Conservation (phyloP, 1,140 invertebrate genomes). For the Trichomalopsis sarcophagae region DNA sequence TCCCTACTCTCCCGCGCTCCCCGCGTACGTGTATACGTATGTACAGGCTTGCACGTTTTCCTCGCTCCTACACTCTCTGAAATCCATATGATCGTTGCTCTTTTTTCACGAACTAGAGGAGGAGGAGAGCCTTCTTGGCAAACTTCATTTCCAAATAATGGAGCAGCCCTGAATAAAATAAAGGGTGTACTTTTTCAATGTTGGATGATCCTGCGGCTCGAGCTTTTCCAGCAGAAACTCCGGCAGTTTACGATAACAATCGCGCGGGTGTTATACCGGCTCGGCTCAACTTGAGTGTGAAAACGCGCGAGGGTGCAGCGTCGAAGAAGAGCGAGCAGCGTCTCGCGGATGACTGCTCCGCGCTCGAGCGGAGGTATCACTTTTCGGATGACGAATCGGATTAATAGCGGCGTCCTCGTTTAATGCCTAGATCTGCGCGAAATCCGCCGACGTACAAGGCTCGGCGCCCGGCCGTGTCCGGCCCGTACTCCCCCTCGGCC, state of each 20-base stretch:
- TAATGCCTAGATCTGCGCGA: constrained; percentile 65
- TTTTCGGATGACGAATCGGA: constrained; percentile 61
- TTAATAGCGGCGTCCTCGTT: constrained; percentile 61
- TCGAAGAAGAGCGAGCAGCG: not conserved
- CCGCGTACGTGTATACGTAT: not conserved
- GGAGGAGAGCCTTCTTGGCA: not conserved
- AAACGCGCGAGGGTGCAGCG: constrained; percentile 33
- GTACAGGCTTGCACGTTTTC: constrained; percentile 30
- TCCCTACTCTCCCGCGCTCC: constrained; percentile 56
- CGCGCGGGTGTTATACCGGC: not conserved
- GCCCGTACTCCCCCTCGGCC: not conserved
- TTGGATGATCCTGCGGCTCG: not conserved
- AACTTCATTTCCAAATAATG: constrained; percentile 56
- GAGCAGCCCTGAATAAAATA: constrained; percentile 38
- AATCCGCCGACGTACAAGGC: constrained; percentile 59
- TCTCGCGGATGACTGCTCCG: constrained; percentile 11
- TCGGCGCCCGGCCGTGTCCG: constrained; percentile 18
- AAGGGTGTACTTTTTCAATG: not conserved
- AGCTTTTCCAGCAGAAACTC: not conserved
- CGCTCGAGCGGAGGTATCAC: constrained; percentile 51
- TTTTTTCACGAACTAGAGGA: constrained; percentile 23
- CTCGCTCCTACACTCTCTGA: not conserved
- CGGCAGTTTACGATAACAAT: not conserved
- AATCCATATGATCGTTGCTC: constrained; percentile 51
- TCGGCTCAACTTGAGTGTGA: constrained; percentile 36